Base-by-base conservation (phyloP, 2,113 vertebrate species). In the Eretmochelys imbricata region DNA sequence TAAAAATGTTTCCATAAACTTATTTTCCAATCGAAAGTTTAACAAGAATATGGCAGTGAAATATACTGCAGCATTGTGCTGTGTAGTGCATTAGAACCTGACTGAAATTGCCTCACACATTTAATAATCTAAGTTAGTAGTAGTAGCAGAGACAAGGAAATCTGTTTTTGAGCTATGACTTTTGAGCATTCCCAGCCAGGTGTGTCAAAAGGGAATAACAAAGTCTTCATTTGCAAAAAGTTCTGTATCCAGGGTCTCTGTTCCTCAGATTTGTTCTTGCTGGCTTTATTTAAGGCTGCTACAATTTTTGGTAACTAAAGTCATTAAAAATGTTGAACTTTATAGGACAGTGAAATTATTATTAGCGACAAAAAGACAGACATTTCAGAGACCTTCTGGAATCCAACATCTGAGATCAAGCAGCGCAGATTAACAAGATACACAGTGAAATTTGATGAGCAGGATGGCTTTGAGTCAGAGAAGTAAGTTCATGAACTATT, bases 301-400 rank as follows among this genome's bases (percentile, higher is more conserved):
- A 25, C 22, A 79, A 0, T 80, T 29, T 84, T 83, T 55, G 53
- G 29, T 31, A 65, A 65, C 24, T 84, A 49, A 92, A 57, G 53
- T 89, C 87, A 91, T 59, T 51, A 59, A 91, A 92, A 83, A 59
- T 59, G 54, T 82, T 88, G 46, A 94, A 57, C 89, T n/a, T 97
- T 97, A 81, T 96, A 99, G 99, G 99, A 99, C 98, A 99, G 99
- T 94, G 99, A 99, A 98, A 98, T 99, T 98, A 98, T 99, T 97
- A 99, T 99, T 96, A 99, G 98, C 86, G 99, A 99, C 91, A 99
- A 99, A 97, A 99, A 99, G 98, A 99, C 99, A 1, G 99, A 98
- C 55, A 97, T 98, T 81, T 96, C 98, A 72, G 99, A 99, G 84
- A 98, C 97, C 1, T 99, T 99, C 97, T 99, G 99, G 99, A 99